These are phyloP conservation scores for Spodoptera picta DNA, from an alignment of 2,888 invertebrate species.

Conservation along the genomic window DNA sequence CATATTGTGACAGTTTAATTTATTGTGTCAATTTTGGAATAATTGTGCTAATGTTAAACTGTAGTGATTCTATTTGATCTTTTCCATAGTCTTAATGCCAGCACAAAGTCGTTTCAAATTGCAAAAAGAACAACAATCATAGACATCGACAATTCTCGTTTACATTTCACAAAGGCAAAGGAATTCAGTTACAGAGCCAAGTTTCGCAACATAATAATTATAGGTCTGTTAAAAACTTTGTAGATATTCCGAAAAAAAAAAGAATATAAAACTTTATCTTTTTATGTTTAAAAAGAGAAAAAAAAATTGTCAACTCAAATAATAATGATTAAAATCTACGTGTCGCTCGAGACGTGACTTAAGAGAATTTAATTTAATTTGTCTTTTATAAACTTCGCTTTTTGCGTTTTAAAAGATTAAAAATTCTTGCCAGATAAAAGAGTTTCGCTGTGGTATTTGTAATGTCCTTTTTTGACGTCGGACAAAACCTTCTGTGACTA, in stretches of 20 bases:
- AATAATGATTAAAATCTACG: constrained; percentile 58
- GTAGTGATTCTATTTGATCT: no score
- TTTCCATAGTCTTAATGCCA: no score
- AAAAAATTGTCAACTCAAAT: constrained; percentile 40
- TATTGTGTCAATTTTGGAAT: no score
- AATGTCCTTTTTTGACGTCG: constrained; percentile 22
- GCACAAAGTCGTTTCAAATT: no score
- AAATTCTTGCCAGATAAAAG: constrained; percentile 47
- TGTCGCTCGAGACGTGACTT: constrained; percentile 57
- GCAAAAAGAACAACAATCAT: constrained; percentile 8
- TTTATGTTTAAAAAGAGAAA: constrained; percentile 16
- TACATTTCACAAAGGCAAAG: constrained; percentile 50
- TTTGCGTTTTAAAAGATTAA: constrained; percentile 51
- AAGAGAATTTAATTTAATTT: constrained; percentile 57
- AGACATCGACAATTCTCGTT: constrained; percentile 31
- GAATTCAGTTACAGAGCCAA: constrained; percentile 41
- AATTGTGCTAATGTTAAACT: no score
- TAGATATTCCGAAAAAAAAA: constrained; percentile 52
- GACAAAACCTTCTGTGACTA: constrained; percentile 23
- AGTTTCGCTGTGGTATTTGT: constrained; percentile 29
- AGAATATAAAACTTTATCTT: constrained; percentile 33
- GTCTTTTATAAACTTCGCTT: constrained; percentile 52
- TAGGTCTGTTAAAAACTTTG: constrained; percentile 49
- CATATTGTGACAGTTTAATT: background rate
- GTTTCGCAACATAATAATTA: constrained; percentile 52